These are phyloP conservation scores for Cyanoliseus patagonus DNA, from an alignment of 2,113 vertebrate species.

Conservation along the genomic window DNA sequence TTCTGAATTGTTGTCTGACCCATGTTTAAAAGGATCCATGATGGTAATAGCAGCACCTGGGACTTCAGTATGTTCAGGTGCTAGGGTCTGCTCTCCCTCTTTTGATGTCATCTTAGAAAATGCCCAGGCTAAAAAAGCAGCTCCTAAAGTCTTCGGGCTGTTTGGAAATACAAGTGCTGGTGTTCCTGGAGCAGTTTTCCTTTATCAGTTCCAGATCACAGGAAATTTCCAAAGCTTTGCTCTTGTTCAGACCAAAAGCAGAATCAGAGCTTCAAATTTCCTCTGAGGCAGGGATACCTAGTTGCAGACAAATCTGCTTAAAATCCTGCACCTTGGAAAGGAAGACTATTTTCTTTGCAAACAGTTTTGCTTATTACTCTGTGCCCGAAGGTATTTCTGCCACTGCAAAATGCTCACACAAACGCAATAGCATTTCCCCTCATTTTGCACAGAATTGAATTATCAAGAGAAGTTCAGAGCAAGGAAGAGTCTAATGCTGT, in stretches of 20 bases:
- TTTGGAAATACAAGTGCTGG: not conserved
- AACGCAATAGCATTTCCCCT: not conserved
- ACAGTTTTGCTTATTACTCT: not conserved
- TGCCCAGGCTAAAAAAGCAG: not conserved
- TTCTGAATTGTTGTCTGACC: not conserved
- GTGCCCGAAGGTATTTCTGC: not conserved
- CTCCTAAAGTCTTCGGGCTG: not conserved
- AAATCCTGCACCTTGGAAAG: not conserved
- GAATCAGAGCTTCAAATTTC: not conserved
- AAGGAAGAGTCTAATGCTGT: not conserved
- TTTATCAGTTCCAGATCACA: not conserved
- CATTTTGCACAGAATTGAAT: not conserved
- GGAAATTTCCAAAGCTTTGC: not conserved
- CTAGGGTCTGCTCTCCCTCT: not conserved
- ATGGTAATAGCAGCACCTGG: not conserved
- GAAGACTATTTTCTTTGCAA: not conserved
- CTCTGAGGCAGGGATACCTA: not conserved
- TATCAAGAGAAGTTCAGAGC: not conserved
- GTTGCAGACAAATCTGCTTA: not conserved
- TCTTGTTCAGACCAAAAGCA: not conserved
- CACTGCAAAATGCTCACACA: not conserved
- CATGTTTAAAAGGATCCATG: not conserved
- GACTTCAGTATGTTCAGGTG: not conserved
- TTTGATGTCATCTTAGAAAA: not conserved
- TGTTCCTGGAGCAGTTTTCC: not conserved